Conservation (phyloP, 2,797 vertebrate species). For the Austrolebias charrua region DNA sequence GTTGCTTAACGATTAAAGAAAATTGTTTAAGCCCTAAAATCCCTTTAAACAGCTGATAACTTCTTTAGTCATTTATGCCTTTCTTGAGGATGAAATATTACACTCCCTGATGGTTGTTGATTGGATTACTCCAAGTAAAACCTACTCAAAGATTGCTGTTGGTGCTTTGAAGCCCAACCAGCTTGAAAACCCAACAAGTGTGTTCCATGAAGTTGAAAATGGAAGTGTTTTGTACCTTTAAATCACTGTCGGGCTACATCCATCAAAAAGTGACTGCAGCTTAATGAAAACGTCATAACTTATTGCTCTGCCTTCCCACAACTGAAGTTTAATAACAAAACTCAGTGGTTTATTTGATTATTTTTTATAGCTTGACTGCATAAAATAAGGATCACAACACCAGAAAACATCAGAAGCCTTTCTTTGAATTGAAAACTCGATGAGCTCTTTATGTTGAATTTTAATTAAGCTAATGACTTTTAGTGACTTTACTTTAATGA, state of each 20-base stretch:
- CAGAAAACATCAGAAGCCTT: constrained; percentile 33
- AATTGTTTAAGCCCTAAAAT: not conserved
- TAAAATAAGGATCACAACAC: constrained; percentile 17
- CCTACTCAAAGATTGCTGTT: not conserved
- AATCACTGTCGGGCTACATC: constrained; percentile 23
- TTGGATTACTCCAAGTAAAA: not conserved
- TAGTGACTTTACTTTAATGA: constrained; percentile 41
- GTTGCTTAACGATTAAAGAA: no score
- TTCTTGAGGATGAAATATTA: not conserved
- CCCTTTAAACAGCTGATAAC: not conserved
- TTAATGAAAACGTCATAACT: constrained; percentile 39
- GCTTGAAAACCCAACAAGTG: not conserved
- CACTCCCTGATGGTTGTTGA: not conserved
- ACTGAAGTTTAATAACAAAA: constrained; percentile 21
- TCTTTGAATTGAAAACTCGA: constrained; percentile 39
- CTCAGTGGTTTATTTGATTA: not conserved
- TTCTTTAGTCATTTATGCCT: not conserved
- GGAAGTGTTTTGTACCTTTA: constrained; percentile 1
- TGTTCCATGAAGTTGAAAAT: not conserved
- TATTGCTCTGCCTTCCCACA: constrained; percentile 16
- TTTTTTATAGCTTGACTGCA: constrained; percentile 11
- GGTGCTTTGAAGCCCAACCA: not conserved
- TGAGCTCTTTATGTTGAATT: constrained; percentile 38
- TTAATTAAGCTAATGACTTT: constrained; percentile 44
- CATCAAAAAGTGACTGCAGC: constrained; percentile 26